A percentile compares a stretch with the other conserved stretches of the same genome.
phyloP scores from a whole-genome alignment of 37 sponge, comb jelly and placozoan genomes.

The Hormiphora californensis region DNA sequence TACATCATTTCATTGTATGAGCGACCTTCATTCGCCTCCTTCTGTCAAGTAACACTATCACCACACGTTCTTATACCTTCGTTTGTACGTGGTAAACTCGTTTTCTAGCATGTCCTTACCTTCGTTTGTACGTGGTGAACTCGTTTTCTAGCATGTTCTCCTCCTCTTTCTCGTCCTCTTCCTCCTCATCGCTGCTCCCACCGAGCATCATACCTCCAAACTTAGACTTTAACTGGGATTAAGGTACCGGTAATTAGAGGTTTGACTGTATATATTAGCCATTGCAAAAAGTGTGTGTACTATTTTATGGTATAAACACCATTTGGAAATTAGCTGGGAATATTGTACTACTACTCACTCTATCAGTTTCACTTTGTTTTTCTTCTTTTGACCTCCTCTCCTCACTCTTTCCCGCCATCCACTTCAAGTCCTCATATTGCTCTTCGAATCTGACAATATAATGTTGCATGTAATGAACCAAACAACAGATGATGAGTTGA shows the following conservation, averaged over 20 bases:
- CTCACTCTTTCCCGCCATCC: slow-evolving; percentile 64
- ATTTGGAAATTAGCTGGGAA: neutral
- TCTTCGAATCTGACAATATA: slow-evolving; percentile 68
- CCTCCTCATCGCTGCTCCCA: slow-evolving; percentile 14
- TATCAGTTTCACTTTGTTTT: slow-evolving; percentile 36
- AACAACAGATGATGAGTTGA: no score
- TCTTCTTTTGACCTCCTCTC: slow-evolving; percentile 43
- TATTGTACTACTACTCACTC: neutral
- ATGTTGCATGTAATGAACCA: no score
- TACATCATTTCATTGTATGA: neutral
- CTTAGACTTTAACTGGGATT: slow-evolving; percentile 7
- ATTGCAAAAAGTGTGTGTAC: neutral
- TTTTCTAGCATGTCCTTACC: slow-evolving; percentile 48
- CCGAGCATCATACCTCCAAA: slow-evolving; percentile 56
- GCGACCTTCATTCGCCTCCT: neutral
- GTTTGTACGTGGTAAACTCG: slow-evolving; percentile 38
- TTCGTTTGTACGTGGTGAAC: slow-evolving; percentile 9
- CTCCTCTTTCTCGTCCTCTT: neutral
- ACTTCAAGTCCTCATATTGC: slow-evolving; percentile 57
- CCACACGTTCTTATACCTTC: slow-evolving; percentile 16
- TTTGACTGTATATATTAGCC: neutral
- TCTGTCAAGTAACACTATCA: neutral
- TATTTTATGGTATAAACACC: no score
- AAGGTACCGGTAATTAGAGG: neutral
- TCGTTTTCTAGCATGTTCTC: slow-evolving; percentile 38